Evolutionary conservation across 2,113 vertebrate species (phyloP), one percentile per base, ranked within the genome.

Genomic region (Lycocorax pyrrhopterus): DNA sequence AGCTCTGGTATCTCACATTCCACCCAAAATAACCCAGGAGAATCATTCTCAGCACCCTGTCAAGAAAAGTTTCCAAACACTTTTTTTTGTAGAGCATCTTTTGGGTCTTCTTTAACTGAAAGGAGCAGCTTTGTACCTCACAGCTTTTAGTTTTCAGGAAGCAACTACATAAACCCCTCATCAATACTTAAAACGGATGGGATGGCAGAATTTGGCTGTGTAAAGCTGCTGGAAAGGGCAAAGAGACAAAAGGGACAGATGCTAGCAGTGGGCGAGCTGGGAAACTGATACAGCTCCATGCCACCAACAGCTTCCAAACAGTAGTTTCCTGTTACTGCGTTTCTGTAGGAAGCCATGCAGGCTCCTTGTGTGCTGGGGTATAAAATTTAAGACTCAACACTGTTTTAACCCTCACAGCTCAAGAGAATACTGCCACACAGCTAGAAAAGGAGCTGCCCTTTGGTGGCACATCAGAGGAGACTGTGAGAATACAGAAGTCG

Each of bases 211-310:
- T 78, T 51, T 68, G 85, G 64, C 82, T 68, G 35, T 2, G 1
- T 64, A 39, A 78, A 74, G 60, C 44, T 66, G 46, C 77, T 80
- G 84, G 26, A 89, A 93, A 69, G 68, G n/a, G 73, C 68, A 81
- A 53, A 64, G 35, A 94, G 60, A 91, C 68, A 89, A 80, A 93
- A 94, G 76, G 35, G 46, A 84, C 89, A 92, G 89, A 78, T 78
- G 82, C 66, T 46, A 49, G 47, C 64, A n/a, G 60, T 4, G 75
- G 51, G 49, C 6, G 3, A 81, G 73, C 55, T 49, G 59, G 74
- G 52, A 91, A 94, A 91, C 53, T 51, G 81, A 71, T 95, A 87
- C 60, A 78, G 84, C 51, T 84, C 46, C 25, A 12, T 47, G 41
- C 37, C 77, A 78, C 59, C 47, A 73, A n/a, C 53, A 56, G 90